These are phyloP conservation scores for Champsocephalus esox DNA, from an alignment of 2,797 vertebrate genomes.

Conservation along the genomic window DNA sequence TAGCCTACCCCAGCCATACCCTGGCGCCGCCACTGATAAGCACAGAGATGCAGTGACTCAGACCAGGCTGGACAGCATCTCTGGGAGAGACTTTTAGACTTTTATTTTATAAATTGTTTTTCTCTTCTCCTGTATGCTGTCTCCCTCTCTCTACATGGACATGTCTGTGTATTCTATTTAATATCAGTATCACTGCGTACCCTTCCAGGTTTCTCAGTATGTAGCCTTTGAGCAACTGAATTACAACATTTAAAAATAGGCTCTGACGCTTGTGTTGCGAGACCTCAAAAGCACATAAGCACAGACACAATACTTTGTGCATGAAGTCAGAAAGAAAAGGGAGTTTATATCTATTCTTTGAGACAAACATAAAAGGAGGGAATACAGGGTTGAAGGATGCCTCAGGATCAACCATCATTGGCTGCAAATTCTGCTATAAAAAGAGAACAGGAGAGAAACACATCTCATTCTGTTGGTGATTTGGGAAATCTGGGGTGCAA, in stretches of 20 bases:
- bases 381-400: conserved; percentile 19
- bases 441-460: conserved; percentile 22
- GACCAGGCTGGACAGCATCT: conserved; percentile 37
- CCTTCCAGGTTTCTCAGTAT: background rate
- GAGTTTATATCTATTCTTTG: conserved; percentile 20
- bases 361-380: conserved; percentile 4
- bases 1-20: no score
- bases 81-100: conserved; percentile 15
- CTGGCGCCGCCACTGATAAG: background rate
- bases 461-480: conserved; percentile 39
- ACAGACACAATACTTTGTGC: conserved; percentile 12
- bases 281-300: conserved; percentile 42
- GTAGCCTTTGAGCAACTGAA: conserved; percentile 35
- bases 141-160: conserved; percentile 4
- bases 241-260: conserved; percentile 35
- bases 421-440: conserved; percentile 38
- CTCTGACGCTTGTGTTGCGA: background rate
- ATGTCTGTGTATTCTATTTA: conserved; percentile 30
- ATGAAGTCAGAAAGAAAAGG: conserved; percentile 15
- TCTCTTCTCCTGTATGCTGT: background rate
- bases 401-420: conserved; percentile 30
- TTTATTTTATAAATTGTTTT: conserved; percentile 37
- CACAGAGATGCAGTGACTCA: conserved; percentile 49
- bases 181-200: conserved; percentile 11
- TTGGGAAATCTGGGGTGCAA: conserved; percentile 47